phyloP scores from a whole-genome alignment of 2,113 vertebrate species.

The Megaptera novaeangliae region DNA sequence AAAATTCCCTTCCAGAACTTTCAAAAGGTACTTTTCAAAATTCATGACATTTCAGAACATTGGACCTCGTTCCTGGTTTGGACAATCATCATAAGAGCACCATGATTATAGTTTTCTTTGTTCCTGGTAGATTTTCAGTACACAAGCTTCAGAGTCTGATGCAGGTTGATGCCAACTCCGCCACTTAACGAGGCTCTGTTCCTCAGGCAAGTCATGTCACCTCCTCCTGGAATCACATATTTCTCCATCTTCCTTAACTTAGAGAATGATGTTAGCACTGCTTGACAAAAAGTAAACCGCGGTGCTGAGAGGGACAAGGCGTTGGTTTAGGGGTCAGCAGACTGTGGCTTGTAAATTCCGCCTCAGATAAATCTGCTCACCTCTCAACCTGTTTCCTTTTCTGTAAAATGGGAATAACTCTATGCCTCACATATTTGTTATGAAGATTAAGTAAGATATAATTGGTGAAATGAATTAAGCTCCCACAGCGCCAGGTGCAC shows the following conservation, averaged over 20 bases:
- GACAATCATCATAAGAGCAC: neutral
- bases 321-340: fast-evolving
- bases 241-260: neutral
- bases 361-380: neutral
- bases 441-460: neutral
- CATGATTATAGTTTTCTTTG: fast-evolving
- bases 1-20: neutral
- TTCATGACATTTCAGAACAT: neutral
- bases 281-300: fast-evolving
- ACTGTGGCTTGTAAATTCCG: neutral
- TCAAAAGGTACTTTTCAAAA: neutral
- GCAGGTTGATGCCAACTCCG: neutral
- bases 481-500: neutral
- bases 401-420: neutral
- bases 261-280: fast-evolving
- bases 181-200: neutral
- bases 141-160: fast-evolving
- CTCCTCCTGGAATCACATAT: too few species aligned
- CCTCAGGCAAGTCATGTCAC: too few species aligned
- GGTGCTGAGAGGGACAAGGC: fast-evolving
- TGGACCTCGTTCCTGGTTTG: neutral
- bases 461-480: neutral
- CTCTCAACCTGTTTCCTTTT: neutral
- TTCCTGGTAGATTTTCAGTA: neutral
- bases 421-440: neutral